phyloP scores from a whole-genome alignment of 2,113 vertebrate genomes.

The Pampusana beccarii region DNA sequence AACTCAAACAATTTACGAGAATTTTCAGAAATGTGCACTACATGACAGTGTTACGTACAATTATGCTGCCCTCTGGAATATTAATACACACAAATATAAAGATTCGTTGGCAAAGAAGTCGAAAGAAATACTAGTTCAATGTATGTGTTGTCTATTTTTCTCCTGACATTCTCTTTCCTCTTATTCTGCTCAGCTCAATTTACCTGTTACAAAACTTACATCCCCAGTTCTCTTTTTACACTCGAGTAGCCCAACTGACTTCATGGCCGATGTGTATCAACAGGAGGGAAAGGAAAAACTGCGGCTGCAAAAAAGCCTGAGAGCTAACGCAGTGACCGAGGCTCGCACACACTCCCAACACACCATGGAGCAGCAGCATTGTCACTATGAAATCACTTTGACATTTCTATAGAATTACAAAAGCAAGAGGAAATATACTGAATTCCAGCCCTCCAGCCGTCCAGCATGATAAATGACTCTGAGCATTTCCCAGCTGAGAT shows the following conservation, averaged over 20 bases:
- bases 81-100: neutral
- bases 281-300: neutral
- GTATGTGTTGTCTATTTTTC: neutral
- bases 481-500: neutral
- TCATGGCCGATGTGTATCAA: too few relatives aligned
- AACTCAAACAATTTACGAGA: neutral
- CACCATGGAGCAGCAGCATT: neutral
- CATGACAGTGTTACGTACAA: too few relatives aligned
- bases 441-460: neutral
- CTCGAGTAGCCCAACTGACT: neutral
- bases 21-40: neutral
- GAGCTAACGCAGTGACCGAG: neutral
- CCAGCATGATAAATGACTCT: neutral
- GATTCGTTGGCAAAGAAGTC: too few relatives aligned
- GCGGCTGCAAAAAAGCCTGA: neutral
- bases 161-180: neutral
- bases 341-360: accelerated
- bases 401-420: neutral
- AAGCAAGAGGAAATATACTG: neutral
- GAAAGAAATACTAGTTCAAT: neutral
- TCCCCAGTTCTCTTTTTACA: neutral
- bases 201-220: neutral
- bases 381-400: neutral
- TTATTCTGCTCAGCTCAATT: neutral
- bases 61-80: neutral